Base-by-base conservation (phyloP, 2,113 vertebrate species). In the Sinocyclocheilus grahami region DNA sequence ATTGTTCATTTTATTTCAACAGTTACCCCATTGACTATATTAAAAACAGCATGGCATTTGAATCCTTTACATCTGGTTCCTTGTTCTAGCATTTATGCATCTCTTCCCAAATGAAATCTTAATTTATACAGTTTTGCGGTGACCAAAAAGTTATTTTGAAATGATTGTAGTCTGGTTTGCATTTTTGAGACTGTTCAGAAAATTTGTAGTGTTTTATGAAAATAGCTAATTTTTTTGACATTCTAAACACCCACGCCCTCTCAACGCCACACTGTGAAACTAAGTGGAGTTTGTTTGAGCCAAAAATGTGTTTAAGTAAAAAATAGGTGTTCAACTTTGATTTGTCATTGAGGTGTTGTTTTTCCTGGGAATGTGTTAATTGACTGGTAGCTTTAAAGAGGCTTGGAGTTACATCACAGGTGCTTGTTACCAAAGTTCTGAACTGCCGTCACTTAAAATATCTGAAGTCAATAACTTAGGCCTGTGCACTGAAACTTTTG, bases 321-420 rank as follows among this genome's bases (percentile, higher is more conserved):
- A 82, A 67, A 42, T 62, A 80, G 78, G 78, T 51, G 67, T 79
- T 88, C 42, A 30, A 46, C 53, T 69, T 84, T 81, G 72, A 65
- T 87, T 86, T 86, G 80, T 86, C 65, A 69, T 39, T 11, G 69
- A 90, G 69, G 79, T 90, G 86, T 84, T 87, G 84, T 71, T 78
- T 87, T 89, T 82, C 63, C 65, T 79, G 53, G 86, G 81, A 89
- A 87, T 71, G 85, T 90, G 85, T 83, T 88, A 85, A 90, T 89
- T 88, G 86, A 86, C 72, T 90, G 67, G n/a, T 78, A 76, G 81
- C 72, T 88, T 88, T 86, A 86, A 87, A 86, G 85, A 87, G 82
- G 83, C 84, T 82, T 60, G 65, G 46, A 51, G 69, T 33, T 88
- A 71, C 78, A 82, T 81, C 80, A 60, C 79, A 75, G 76, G 77